Evolutionary conservation across 2,888 invertebrate genomes (phyloP).

Genomic region (Caenorhabditis becei): DNA sequence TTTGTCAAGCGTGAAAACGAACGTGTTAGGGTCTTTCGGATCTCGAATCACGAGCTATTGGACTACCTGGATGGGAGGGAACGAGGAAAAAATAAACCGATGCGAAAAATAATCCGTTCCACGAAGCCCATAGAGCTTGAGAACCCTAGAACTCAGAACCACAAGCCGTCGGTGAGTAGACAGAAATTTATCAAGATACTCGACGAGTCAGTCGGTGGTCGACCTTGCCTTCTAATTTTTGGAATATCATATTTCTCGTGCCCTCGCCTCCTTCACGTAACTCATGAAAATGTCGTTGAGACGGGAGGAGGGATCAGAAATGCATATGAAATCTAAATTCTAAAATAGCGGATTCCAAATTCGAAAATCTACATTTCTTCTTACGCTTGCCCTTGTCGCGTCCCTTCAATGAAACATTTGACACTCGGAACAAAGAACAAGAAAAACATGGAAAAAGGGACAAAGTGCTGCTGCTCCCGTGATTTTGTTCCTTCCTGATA

Average conservation of each 20-base stretch:
- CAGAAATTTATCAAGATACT: constrained; percentile 51
- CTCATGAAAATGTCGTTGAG: constrained; percentile 38
- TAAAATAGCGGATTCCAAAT: too few species aligned
- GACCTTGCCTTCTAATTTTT: constrained; percentile 55
- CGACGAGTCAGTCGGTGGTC: constrained; percentile 9
- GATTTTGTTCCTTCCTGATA: constrained; percentile 37
- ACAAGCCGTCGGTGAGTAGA: neutral
- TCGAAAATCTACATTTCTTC: constrained; percentile 10
- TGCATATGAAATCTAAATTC: constrained; percentile 27
- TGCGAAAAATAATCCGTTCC: constrained; percentile 8
- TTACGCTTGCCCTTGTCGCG: constrained; percentile 1
- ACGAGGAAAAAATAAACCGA: constrained; percentile 12
- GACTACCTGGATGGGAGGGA: constrained; percentile 2
- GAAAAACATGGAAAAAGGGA: constrained; percentile 8
- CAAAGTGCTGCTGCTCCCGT: neutral
- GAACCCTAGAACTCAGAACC: constrained; percentile 10
- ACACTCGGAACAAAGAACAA: constrained; percentile 1
- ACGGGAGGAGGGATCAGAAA: constrained; percentile 26
- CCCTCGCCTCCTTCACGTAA: constrained; percentile 2
- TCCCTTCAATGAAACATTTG: neutral
- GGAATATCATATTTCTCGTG: constrained; percentile 47
- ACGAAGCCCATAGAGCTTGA: neutral
- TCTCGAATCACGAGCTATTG: too few species aligned
- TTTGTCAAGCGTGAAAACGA: constrained; percentile 26
- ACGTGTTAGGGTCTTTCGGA: neutral